phyloP scores from a whole-genome alignment of 2,888 invertebrate species.

The Periphyllus acericola region DNA sequence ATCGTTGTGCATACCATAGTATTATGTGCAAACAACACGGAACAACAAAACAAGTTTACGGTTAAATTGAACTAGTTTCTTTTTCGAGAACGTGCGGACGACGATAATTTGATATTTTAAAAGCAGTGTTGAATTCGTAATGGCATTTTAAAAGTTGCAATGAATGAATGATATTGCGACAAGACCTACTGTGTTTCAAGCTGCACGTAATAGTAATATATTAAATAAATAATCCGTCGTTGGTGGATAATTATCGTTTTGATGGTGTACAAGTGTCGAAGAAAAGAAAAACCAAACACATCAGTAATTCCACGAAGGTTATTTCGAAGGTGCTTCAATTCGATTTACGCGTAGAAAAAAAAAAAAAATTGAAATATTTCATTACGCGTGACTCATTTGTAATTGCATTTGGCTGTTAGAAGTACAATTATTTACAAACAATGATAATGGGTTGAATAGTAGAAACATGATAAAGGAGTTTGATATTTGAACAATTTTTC shows the following conservation, averaged over 20 bases:
- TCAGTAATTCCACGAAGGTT: neutral
- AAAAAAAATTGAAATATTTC: neutral
- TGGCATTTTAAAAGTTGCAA: neutral
- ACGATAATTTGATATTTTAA: neutral
- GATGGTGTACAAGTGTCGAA: neutral
- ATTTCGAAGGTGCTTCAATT: neutral
- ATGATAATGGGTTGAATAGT: neutral
- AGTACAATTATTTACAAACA: too few species aligned
- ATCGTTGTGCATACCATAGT: neutral
- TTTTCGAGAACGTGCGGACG: neutral
- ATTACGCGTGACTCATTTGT: neutral
- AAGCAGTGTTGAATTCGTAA: neutral
- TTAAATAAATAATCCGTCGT: neutral
- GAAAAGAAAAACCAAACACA: neutral
- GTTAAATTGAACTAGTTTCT: constrained; percentile 20
- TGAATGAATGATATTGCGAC: neutral
- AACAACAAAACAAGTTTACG: constrained; percentile 11
- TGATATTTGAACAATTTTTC: neutral
- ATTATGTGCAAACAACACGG: neutral
- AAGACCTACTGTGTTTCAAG: neutral
- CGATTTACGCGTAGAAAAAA: neutral
- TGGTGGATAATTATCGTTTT: neutral
- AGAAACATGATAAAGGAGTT: neutral
- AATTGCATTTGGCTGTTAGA: neutral
- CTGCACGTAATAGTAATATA: neutral